These are phyloP conservation scores for Panopea generosa DNA, from an alignment of 2,888 invertebrate genomes.

Conservation along the genomic window DNA sequence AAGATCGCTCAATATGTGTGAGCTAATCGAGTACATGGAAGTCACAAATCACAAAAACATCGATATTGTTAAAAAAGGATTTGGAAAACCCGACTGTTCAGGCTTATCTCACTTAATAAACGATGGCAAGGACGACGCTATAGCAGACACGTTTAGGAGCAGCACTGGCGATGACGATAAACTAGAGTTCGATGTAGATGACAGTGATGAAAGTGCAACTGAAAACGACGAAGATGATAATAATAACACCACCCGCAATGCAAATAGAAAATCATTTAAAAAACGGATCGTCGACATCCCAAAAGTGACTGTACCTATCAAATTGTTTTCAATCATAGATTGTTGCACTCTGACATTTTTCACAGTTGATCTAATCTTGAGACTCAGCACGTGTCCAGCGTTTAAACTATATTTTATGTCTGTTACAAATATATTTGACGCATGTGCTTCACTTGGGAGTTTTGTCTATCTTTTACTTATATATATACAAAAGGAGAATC, in stretches of 20 bases:
- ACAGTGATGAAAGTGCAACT: no score
- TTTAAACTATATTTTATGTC: conserved; percentile 35
- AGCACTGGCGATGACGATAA: no score
- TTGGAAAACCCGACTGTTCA: no score
- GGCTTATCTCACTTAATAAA: no score
- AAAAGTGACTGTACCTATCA: not conserved
- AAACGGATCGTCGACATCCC: not conserved
- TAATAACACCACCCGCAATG: no score
- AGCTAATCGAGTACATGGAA: conserved; percentile 53
- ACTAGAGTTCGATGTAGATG: no score
- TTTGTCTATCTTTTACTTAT: conserved; percentile 30
- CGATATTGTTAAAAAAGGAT: no score
- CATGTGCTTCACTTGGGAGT: conserved; percentile 36
- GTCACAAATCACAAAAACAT: no score
- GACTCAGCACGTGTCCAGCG: conserved; percentile 51
- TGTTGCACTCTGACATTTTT: conserved; percentile 39
- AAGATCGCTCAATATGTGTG: conserved; percentile 46
- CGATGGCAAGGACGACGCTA: no score
- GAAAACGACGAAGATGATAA: no score
- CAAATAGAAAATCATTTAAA: no score
- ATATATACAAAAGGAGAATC: conserved; percentile 25
- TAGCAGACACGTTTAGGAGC: no score
- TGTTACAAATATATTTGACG: conserved; percentile 51
- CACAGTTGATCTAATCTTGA: conserved; percentile 45
- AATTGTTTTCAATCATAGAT: conserved; percentile 42